Evolutionary conservation across 1,140 invertebrate species (phyloP).

Genomic region (Sipha flava): DNA sequence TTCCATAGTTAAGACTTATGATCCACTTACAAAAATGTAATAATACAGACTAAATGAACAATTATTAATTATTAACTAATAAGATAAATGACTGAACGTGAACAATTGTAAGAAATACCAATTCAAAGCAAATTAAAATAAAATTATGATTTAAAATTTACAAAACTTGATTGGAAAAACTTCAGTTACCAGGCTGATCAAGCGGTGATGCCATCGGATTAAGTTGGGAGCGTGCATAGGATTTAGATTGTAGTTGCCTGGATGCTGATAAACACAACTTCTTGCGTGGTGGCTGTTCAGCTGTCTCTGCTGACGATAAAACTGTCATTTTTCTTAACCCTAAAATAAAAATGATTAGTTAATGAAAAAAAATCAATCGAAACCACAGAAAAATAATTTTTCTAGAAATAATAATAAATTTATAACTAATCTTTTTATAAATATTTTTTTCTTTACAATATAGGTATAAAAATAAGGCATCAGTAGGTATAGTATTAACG

Average conservation of each 20-base stretch:
- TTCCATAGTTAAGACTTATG: slow-evolving; percentile 8
- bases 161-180: slow-evolving; percentile 12
- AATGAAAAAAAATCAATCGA: too few species aligned
- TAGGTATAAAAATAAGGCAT: too few species aligned
- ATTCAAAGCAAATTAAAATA: not conserved
- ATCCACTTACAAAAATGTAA: not conserved
- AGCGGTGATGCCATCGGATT: slow-evolving; percentile 29
- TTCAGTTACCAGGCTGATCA: slow-evolving; percentile 31
- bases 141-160: not conserved
- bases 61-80: not conserved
- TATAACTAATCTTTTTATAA: too few species aligned
- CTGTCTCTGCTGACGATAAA: slow-evolving; percentile 36
- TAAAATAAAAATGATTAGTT: slow-evolving; percentile 9
- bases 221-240: slow-evolving; percentile 21
- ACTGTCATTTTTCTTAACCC: slow-evolving; percentile 39
- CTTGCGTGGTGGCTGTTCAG: slow-evolving; percentile 35
- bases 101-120: not conserved
- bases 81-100: not conserved
- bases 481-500: too few species aligned
- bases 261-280: slow-evolving; percentile 36
- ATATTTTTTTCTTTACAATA: too few species aligned
- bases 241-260: slow-evolving; percentile 31
- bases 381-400: too few species aligned
- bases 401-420: too few species aligned
- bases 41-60: slow-evolving; percentile 5